Percentiles rank a stretch among this genome's conserved stretches.
phyloP scores from a whole-genome alignment of 1,140 invertebrate species.

The Alviniconcha marisindica region DNA sequence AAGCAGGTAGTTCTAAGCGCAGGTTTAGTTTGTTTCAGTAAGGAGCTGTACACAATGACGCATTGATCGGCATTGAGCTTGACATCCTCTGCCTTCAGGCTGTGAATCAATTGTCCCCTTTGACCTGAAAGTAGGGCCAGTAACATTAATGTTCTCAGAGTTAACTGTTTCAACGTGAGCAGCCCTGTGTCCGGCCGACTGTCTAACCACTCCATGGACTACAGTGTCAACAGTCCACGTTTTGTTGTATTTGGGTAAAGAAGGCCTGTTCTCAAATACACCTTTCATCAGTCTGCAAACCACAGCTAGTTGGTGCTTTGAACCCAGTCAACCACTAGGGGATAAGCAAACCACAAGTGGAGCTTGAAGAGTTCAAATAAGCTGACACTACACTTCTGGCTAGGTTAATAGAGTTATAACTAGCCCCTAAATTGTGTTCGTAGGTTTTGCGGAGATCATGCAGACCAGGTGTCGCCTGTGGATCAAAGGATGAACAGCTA shows the following conservation, averaged over 20 bases:
- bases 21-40: not conserved
- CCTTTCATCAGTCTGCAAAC: conserved; percentile 34
- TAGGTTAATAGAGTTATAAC: conserved; percentile 8
- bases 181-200: not conserved
- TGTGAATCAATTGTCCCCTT: conserved; percentile 40
- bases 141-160: conserved; percentile 37
- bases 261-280: conserved; percentile 32
- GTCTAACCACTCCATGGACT: conserved; percentile 15
- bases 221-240: conserved; percentile 38
- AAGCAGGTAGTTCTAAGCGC: not conserved
- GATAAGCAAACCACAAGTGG: no score
- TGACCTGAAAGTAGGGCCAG: conserved; percentile 42
- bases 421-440: not conserved
- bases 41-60: not conserved
- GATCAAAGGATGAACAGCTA: conserved; percentile 35
- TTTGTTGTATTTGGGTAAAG: conserved; percentile 30
- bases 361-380: not conserved
- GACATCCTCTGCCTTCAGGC: not conserved
- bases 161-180: conserved; percentile 22
- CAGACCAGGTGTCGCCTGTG: conserved; percentile 15
- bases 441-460: not conserved
- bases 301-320: not conserved
- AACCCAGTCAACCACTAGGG: no score
- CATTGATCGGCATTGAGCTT: not conserved
- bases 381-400: not conserved